Base-by-base conservation (phyloP, 1,140 invertebrate genomes). In the Apis laboriosa region DNA sequence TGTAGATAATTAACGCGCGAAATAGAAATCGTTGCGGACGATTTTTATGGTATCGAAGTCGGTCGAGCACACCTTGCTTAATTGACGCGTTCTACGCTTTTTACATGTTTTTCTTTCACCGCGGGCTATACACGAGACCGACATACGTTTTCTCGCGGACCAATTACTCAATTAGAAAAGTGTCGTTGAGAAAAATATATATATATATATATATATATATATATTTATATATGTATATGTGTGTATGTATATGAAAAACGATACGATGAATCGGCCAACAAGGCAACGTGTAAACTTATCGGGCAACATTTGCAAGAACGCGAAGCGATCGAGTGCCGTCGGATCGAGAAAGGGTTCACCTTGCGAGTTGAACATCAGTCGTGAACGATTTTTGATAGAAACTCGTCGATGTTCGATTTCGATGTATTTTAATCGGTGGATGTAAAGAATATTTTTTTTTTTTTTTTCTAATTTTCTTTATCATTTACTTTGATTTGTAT, bases 111-210 rank as follows among this genome's bases (percentile, higher is more conserved):
- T 9, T 15, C 24, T 64, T 2, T 67, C 13, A n/a, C 15, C 49
- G 12, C 24, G 12, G 12, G 49, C 19, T 68, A 17, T 53, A 34
- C 53, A 34, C 56, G 56, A 28, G n/a, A 13, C 51, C 34, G 2
- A 51, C 60, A 21, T 34, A 66, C 61, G 61, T 55, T 55, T 21
- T 7, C 66, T 53, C 66, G 53, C 66, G 55, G 15, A 49, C 55
- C 66, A 70, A 78, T 78, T 51, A 49, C 55, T 78, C 77, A 53
- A 75, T 74, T 80, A 80, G 51, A 74, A 73, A 34, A 80, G 51
- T 43, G 60, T 49, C 19, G 51, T 19, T 17, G 53, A 53, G 53
- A 53, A 58, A 70, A 70, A 49, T 78, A 70, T 68, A 43, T 43
- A 43, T 43, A 43, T 43, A 43, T 43, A 43, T 43, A 49, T 78